Evolutionary conservation across 2,888 invertebrate genomes (phyloP), one percentile per base, ranked within the genome.

Genomic region (Helobdella robusta): DNA sequence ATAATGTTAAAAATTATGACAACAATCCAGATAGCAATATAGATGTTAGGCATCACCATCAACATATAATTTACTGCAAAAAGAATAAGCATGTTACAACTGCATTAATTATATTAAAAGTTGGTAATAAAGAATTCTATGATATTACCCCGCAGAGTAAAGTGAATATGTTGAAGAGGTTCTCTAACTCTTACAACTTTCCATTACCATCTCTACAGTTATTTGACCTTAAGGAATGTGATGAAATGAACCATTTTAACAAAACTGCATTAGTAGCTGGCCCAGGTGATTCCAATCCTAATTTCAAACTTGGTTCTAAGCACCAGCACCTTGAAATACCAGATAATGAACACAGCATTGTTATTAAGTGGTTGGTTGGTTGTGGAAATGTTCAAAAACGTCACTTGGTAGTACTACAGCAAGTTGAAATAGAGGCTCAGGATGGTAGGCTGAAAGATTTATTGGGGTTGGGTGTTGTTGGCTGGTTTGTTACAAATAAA

Each of bases 401-500:
- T 8, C 62, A 62, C 23, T 20, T 62, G 32, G 18, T 50, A n/a
- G 50, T 44, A 11, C 50, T 62, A 1, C 62, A 62, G n/a, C 28
- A 15, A 25, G 44, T 62, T 6, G 62, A 62, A n/a, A 50, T 11
- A 18, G 62, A 62, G 30, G 48, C 62, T 1, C 30, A 30, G 23
- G 32, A 62, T 28, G 62, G 62, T 4, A 34, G n/a, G 3, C 34
- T 62, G 3, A 23, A 34, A 0, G n/a, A 2, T n/a, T 32, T 48
- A 2, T 11, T 62, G 3, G 50, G 50, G 5, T 20, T 20, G 11
- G 28, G 46, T 1, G 20, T 62, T 18, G 50, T 62, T 30, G 62
- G 62, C 18, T 62, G 62, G 62, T 62, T 40, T 30, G 62, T 62
- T n/a, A 62, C 62, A 18, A 62, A 62, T n/a, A 28, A 30, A 8